A percentile compares a stretch with the other conserved stretches of the same genome.
Evolutionary conservation across 2,888 invertebrate genomes (phyloP).

Genomic region (Cephus rjabovi): DNA sequence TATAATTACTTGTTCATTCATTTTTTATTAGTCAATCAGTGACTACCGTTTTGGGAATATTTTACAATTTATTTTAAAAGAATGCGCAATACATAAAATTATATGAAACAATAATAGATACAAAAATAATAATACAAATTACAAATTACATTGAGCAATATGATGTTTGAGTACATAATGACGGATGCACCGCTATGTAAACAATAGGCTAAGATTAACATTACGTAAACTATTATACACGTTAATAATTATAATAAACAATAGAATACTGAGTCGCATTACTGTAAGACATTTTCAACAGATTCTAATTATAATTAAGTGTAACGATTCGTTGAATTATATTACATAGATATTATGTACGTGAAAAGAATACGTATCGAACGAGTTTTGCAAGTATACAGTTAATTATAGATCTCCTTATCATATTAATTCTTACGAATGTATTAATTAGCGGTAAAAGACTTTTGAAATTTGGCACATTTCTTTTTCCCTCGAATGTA

Average conservation of each 20-base stretch:
- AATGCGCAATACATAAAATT: background rate
- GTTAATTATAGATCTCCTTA: background rate
- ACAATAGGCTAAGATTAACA: background rate
- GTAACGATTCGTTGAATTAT: background rate
- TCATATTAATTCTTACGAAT: background rate
- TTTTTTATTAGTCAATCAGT: background rate
- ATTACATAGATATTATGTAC: background rate
- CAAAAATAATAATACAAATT: background rate
- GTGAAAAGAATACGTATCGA: constrained; percentile 13
- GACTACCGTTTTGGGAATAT: background rate
- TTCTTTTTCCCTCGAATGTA: constrained; percentile 2
- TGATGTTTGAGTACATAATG: background rate
- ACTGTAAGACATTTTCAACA: background rate
- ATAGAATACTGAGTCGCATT: background rate
- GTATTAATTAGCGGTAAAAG: constrained; percentile 11
- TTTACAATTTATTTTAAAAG: background rate
- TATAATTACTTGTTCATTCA: background rate
- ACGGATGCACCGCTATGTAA: background rate
- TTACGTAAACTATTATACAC: background rate
- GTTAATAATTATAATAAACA: background rate
- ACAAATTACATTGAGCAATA: background rate
- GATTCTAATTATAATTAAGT: background rate
- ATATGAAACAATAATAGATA: background rate
- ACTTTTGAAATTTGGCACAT: constrained; percentile 20
- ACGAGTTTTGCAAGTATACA: constrained; percentile 6